Evolutionary conservation across 2,797 vertebrate species (phyloP), one percentile per base, ranked within the genome.

Genomic region (Echeneis naucrates): DNA sequence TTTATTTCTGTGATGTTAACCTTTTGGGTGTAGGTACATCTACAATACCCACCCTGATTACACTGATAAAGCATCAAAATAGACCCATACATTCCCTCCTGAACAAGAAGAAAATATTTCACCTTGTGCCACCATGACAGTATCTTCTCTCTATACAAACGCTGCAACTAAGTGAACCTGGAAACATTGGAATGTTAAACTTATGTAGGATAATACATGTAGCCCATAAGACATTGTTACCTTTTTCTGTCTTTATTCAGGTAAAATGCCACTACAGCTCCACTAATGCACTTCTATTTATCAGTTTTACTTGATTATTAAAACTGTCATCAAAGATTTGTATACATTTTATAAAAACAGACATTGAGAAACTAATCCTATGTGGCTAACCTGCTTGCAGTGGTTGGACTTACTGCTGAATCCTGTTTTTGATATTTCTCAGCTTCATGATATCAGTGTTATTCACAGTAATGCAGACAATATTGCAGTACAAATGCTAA

Each of bases 401-500:
- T 38, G 30, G 3, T 50, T 12, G 0, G 24, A 19, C 33, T 12
- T 42, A 33, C 8, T 23, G 33, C 67, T 52, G 38, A 17, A 23
- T 42, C 2, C 26, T 23, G 2, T 37, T 50, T 16, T 42, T 60
- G 7, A 24, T 68, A 44, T 51, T 47, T 69, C n/a, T 53, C 24
- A 4, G 30, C 33, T 45, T 19, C 24, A 53, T 14, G 16, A 53
- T 62, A 14, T 55, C 45, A 23, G 12, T 53, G 51, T 71, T 58
- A 50, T 48, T 66, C 42, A 50, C 33, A 33, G 13, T 35, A 37
- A 51, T 14, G 30, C 13, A 30, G 13, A 45, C 23, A 48, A 38
- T 50, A 38, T 71, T 58, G 38, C n/a, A 30, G 40, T 47, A 10
- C 30, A 44, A 51, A 73, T 68, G 37, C 30, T 24, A 8, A 33